Conservation (phyloP, 2,113 vertebrate genomes). For the Rhagologus leucostigma region DNA sequence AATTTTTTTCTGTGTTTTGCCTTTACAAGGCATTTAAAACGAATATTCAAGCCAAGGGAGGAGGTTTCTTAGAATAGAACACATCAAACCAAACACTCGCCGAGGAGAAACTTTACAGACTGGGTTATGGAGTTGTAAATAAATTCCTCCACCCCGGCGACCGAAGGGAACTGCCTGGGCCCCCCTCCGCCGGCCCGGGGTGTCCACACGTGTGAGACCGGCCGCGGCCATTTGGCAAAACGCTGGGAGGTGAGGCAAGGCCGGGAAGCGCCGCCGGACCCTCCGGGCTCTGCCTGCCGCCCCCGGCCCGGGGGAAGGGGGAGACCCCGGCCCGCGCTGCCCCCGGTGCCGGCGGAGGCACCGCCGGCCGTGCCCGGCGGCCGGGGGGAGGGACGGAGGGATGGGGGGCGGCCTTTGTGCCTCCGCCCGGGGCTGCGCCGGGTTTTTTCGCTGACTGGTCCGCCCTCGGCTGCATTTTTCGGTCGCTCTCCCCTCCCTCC, state of each 20-base stretch:
- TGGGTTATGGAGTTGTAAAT: neutral
- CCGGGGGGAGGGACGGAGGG: neutral
- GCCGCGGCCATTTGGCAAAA: conserved; percentile 37
- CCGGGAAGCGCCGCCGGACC: neutral
- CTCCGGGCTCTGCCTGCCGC: neutral
- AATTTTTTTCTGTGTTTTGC: neutral
- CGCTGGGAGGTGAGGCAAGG: neutral
- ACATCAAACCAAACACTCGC: neutral
- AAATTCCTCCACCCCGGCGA: neutral
- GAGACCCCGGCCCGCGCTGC: neutral
- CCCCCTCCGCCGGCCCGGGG: neutral
- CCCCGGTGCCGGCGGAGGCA: neutral
- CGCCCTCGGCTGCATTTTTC: conserved; percentile 24
- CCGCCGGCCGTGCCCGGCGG: neutral
- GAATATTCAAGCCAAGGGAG: neutral
- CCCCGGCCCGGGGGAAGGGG: neutral
- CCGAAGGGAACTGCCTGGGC: neutral
- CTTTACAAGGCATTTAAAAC: neutral
- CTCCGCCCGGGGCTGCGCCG: neutral
- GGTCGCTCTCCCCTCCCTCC: neutral
- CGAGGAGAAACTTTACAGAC: neutral
- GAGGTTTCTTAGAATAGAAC: neutral
- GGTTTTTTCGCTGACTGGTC: neutral
- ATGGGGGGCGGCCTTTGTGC: neutral
- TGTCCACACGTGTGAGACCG: neutral